Percentiles rank a stretch among this genome's conserved stretches.
Conservation (phyloP, 2,888 invertebrate species). For the Dimorphilus gyrociliatus region DNA sequence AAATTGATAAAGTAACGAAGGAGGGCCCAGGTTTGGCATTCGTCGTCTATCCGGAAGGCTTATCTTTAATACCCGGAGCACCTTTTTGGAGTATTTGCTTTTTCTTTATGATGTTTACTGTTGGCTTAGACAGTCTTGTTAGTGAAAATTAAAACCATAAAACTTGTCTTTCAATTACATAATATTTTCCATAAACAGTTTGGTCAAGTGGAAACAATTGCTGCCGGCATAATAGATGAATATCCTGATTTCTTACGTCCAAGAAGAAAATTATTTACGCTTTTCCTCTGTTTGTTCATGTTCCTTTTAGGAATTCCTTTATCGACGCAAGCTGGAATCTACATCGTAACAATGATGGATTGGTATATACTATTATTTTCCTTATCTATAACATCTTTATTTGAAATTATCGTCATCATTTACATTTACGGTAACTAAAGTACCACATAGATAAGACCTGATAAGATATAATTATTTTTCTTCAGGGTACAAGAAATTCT, state of each 20-base stretch:
- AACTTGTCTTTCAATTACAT: slow-evolving; percentile 6
- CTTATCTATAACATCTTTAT: slow-evolving; percentile 14
- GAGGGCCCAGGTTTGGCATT: slow-evolving; percentile 21
- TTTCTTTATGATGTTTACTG: slow-evolving; percentile 22
- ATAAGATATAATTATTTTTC: not conserved
- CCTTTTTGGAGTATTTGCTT: slow-evolving; percentile 21
- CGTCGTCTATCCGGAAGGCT: slow-evolving; percentile 22
- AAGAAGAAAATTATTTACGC: slow-evolving; percentile 16
- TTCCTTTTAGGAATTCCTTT: slow-evolving; percentile 24
- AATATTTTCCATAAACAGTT: slow-evolving; percentile 14
- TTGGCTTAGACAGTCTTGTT: slow-evolving; percentile 21
- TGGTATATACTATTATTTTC: slow-evolving; percentile 16
- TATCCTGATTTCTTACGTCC: slow-evolving; percentile 14
- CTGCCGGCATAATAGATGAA: slow-evolving; percentile 25
- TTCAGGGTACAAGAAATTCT: slow-evolving; percentile 15
- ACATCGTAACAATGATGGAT: slow-evolving; percentile 16
- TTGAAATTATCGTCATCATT: slow-evolving; percentile 15
- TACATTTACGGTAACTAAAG: slow-evolving; percentile 16
- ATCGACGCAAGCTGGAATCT: slow-evolving; percentile 19
- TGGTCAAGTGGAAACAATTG: slow-evolving; percentile 24
- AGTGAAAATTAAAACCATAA: slow-evolving; percentile 1
- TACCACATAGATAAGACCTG: not conserved
- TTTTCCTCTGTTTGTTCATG: slow-evolving; percentile 15
- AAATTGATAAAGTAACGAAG: slow-evolving; percentile 15
- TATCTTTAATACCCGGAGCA: slow-evolving; percentile 17